Percentiles rank a stretch among this genome's conserved stretches.
phyloP scores from a whole-genome alignment of 1,140 invertebrate species.

The Drosophila paulistorum region DNA sequence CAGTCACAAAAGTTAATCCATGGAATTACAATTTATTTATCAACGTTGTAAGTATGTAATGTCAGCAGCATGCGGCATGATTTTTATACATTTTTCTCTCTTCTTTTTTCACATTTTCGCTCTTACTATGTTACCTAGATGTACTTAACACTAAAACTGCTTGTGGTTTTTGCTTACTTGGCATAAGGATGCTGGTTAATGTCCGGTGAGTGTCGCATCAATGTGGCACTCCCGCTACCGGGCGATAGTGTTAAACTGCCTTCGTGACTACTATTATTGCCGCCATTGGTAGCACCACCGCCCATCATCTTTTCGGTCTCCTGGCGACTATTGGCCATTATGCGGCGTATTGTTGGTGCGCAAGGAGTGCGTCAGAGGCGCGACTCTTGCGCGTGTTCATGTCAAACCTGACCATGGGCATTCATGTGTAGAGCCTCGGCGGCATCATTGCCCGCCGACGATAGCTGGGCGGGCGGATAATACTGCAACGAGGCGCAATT shows the following conservation, averaged over 20 bases:
- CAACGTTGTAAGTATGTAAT: no score
- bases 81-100: not conserved
- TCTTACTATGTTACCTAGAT: constrained; percentile 49
- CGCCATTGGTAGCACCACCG: constrained; percentile 44
- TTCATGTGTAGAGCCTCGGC: constrained; percentile 88
- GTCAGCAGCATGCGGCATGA: not conserved
- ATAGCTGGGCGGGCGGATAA: constrained; percentile 90
- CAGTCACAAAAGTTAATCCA: constrained; percentile 2
- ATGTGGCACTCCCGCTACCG: constrained; percentile 67
- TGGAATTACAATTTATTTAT: constrained; percentile 3
- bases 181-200: constrained; percentile 76
- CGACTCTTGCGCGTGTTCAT: constrained; percentile 82
- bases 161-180: constrained; percentile 61
- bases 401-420: constrained; percentile 85
- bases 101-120: constrained; percentile 12
- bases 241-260: constrained; percentile 63
- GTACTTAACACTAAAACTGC: constrained; percentile 45
- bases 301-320: constrained; percentile 82
- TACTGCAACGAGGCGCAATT: constrained; percentile 86
- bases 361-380: constrained; percentile 82
- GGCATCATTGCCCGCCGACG: constrained; percentile 85
- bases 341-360: constrained; percentile 81
- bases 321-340: constrained; percentile 82
- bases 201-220: constrained; percentile 78
- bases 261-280: constrained; percentile 48